Conservation (phyloP, 1,140 invertebrate species). For the Lordiphosa clarofinis region DNA sequence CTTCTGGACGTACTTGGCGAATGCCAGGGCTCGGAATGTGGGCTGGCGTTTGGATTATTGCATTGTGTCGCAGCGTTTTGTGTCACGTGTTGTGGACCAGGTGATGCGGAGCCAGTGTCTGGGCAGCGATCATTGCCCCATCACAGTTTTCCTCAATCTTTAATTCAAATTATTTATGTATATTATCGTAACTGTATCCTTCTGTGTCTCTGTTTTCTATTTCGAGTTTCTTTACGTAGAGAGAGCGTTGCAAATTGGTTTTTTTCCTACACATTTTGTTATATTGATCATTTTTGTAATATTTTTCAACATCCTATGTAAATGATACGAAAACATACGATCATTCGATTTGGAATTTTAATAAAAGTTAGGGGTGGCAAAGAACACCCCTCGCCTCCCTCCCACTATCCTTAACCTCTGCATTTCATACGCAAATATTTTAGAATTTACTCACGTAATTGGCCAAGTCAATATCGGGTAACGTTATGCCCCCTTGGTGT, state of each 20-base stretch:
- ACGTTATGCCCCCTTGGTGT: slow-evolving; percentile 6
- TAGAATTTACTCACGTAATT: slow-evolving; percentile 52
- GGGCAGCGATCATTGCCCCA: slow-evolving; percentile 95
- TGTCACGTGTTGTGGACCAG: slow-evolving; percentile 89
- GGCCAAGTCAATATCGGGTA: slow-evolving; percentile 40
- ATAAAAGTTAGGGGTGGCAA: no score
- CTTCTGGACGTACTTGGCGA: slow-evolving; percentile 87
- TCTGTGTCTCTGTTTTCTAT: background rate
- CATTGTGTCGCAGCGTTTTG: slow-evolving; percentile 90
- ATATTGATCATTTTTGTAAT: background rate
- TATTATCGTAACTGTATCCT: slow-evolving; percentile 1
- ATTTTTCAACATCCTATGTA: background rate
- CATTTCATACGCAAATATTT: slow-evolving; percentile 41
- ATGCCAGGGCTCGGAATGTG: slow-evolving; percentile 89
- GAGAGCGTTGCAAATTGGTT: background rate
- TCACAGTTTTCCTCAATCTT: slow-evolving; percentile 85
- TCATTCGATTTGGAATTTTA: slow-evolving; percentile 16
- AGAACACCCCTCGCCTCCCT: no score
- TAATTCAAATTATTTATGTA: slow-evolving; percentile 57
- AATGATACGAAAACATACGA: slow-evolving; percentile 18
- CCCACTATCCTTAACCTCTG: background rate
- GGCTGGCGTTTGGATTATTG: slow-evolving; percentile 99
- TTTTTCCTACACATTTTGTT: background rate
- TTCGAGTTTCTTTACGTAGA: background rate
- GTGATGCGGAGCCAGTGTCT: slow-evolving; percentile 86